Percentiles rank a stretch among this genome's conserved stretches.
phyloP scores from a whole-genome alignment of 2,888 invertebrate species.

The Fissipunctia ypsillon region DNA sequence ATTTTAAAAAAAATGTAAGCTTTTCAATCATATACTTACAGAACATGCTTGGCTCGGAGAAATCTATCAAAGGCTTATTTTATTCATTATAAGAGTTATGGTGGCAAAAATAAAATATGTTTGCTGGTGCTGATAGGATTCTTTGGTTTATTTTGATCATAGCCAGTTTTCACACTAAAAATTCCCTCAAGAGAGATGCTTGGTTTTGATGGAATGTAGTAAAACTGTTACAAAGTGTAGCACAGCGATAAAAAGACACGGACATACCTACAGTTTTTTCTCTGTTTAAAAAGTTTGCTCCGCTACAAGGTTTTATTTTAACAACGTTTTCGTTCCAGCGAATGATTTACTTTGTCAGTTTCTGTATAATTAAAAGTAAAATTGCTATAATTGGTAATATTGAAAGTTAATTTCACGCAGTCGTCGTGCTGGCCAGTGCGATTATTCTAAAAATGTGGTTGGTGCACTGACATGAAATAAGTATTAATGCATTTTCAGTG shows the following conservation, averaged over 20 bases:
- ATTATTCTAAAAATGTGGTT: too few relatives aligned
- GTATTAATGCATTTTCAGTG: too few relatives aligned
- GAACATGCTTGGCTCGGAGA: background rate
- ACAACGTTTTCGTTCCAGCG: background rate
- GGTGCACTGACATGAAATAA: too few relatives aligned
- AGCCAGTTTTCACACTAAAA: background rate
- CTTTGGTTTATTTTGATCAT: background rate
- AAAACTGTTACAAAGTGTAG: constrained; percentile 4
- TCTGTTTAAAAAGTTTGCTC: background rate
- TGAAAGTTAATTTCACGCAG: too few relatives aligned
- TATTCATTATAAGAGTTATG: constrained; percentile 2
- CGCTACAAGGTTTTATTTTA: constrained; percentile 14
- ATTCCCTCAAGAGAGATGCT: background rate
- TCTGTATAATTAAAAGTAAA: too few relatives aligned
- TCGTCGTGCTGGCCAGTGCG: too few relatives aligned
- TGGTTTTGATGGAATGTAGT: constrained; percentile 1
- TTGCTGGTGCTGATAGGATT: background rate
- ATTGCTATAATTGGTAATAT: too few relatives aligned
- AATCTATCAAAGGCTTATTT: background rate
- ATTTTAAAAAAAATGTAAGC: background rate
- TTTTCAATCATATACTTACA: constrained; percentile 18
- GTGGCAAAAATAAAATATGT: background rate
- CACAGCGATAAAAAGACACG: constrained; percentile 23
- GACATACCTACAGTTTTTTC: background rate
- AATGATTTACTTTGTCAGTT: constrained; percentile 18